Evolutionary conservation across 1,140 invertebrate species (phyloP), one percentile per base, ranked within the genome.

Genomic region (Magallana ariakensis): DNA sequence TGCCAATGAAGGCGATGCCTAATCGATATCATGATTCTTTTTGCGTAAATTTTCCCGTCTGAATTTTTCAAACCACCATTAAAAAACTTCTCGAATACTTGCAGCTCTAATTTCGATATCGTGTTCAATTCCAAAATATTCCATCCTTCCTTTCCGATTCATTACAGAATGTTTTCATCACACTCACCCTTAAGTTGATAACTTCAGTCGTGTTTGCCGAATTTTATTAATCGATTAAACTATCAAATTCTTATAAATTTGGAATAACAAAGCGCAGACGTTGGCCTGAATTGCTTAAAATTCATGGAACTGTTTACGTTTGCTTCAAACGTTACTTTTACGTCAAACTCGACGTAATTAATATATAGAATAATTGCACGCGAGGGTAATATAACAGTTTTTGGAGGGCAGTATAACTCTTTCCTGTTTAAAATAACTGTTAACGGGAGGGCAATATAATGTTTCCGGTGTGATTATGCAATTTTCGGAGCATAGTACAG

Each of bases 1-100:
- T 86, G 80, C 26, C 58, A 83, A 57, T 86, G 85, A 2, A 86
- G 57, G 10, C 80, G 80, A 86, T 57, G 83, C 8, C 85, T 56
- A 1, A 86, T n/a, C 5, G 70, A 62, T 8, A 86, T 66, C 57
- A 86, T 62, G 5, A 56, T 82, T 22, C 46, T 66, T 13, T 66
- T 62, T 9, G 58, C 58, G n/a, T 85, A 85, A 19, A 19, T 66
- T 80, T 5, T 19, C 22, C 85, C 85, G 56, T 86, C 80, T 66
- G 46, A 19, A 46, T 66, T 83, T 33, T 60, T 33, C 10, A 62
- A 46, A 22, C 46, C 85, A 7, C n/a, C 80, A 62, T 86, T 83
- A 56, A 86, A 86, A 56, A 62, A 6, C 16, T 62, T 62, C 7
- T n/a, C 15, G 16, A 62, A 16, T 16, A 7, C 60, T n/a, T 62